Percentiles rank a stretch among this genome's conserved stretches.
phyloP scores from a whole-genome alignment of 1,140 invertebrate species.

The Monochamus saltuarius region DNA sequence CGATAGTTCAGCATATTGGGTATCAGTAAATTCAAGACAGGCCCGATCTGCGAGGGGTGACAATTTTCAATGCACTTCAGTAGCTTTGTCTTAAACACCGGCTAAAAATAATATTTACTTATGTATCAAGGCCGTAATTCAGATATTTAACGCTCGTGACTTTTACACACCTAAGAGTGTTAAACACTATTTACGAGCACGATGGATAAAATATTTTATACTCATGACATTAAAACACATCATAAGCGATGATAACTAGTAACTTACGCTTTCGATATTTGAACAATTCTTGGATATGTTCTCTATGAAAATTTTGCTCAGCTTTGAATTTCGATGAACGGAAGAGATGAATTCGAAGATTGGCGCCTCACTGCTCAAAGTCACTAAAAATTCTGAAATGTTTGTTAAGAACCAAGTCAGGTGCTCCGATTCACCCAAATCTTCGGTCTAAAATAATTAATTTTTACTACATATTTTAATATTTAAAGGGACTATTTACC shows the following conservation, averaged over 20 bases:
- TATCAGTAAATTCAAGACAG: conserved; percentile 61
- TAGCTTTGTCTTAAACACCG: conserved; percentile 29
- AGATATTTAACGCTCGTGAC: conserved; percentile 3
- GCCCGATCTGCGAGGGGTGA: conserved; percentile 66
- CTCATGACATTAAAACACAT: too few relatives aligned
- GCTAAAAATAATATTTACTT: conserved; percentile 20
- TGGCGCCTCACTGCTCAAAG: conserved; percentile 62
- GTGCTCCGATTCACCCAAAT: conserved; percentile 69
- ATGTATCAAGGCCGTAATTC: not conserved
- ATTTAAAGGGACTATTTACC: conserved; percentile 52
- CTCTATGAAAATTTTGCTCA: conserved; percentile 72
- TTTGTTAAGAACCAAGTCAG: conserved; percentile 77
- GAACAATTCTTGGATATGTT: conserved; percentile 64
- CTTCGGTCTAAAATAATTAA: conserved; percentile 58
- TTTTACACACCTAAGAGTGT: conserved; percentile 1
- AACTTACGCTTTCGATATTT: conserved; percentile 31
- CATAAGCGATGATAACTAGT: not conserved
- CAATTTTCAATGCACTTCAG: conserved; percentile 57
- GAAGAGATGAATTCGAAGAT: conserved; percentile 65
- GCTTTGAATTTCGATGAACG: conserved; percentile 64
- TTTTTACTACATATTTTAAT: not conserved
- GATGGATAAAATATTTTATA: too few relatives aligned
- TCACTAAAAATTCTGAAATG: conserved; percentile 68
- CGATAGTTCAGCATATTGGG: conserved; percentile 61
- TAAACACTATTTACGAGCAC: too few relatives aligned